Base-by-base conservation (phyloP, 1,140 invertebrate genomes). In the Amyelois transitella region DNA sequence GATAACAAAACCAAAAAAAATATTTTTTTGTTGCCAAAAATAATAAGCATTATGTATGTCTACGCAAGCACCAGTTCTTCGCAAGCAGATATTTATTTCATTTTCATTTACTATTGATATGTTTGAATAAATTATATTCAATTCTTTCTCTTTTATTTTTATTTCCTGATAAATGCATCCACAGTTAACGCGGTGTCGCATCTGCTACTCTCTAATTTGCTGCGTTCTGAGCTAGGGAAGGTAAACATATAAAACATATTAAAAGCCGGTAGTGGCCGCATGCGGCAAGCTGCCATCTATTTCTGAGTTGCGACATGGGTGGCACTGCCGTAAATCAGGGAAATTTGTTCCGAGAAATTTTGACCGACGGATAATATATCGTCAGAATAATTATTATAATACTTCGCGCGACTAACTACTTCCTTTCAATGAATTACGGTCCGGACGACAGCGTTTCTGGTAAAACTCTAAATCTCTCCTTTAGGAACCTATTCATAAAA, bases 271-370 rank as follows among this genome's bases (percentile, higher is more conserved):
- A 20, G 43, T 21, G 45, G 45, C 20, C 19, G 45, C 20, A 18
- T 21, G 44, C 25, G 22, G 32, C 43, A 55, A 61, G 51, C 50
- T 58, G 45, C 54, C 38, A 50, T 79, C 80, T 86, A 86, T 83
- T 81, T 79, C 60, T 44, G 78, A 66, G 17, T 50, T 14, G 32
- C 78, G 60, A 76, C 65, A 72, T 83, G 82, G 82, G 82, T 84
- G 82, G 82, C 69, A 51, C 63, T 58, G 32, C 56, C 28, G 60
- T 84, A 86, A 84, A 86, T 86, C 80, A 86, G 75, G 72, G 69
- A 69, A 79, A 81, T 82, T 81, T 77, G 79, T 79, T 86, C 75
- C 72, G 65, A 75, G 77, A 77, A 81, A 57, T 64, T 75, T 77
- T 74, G 71, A 83, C 72, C 62, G 71, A 64, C 60, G 49, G 52